Conservation (phyloP, 2,797 vertebrate genomes). For the Centropyge bicolor region DNA sequence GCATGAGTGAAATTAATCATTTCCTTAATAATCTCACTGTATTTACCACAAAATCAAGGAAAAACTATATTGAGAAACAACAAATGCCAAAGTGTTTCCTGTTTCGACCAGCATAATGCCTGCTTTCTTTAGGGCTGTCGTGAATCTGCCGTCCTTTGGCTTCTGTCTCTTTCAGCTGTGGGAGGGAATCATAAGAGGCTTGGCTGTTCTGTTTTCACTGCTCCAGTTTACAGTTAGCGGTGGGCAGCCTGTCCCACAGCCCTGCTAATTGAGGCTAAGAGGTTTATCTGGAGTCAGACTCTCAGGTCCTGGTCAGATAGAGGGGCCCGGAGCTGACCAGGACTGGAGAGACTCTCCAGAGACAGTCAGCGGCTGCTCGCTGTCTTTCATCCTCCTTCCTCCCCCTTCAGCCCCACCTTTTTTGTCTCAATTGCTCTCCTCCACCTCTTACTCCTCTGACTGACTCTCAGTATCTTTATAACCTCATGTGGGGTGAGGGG, state of each 20-base stretch:
- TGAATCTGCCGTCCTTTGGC: conserved; percentile 8
- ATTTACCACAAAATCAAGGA: not conserved
- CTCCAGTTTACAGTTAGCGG: conserved; percentile 40
- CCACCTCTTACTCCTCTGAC: conserved; percentile 14
- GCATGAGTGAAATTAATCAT: not conserved
- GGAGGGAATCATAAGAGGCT: conserved; percentile 45
- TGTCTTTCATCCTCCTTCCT: conserved; percentile 50
- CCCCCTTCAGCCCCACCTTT: not conserved
- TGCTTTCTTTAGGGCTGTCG: not conserved
- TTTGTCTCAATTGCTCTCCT: conserved; percentile 15
- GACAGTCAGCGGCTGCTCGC: conserved; percentile 3
- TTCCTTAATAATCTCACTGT: not conserved
- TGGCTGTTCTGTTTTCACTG: conserved; percentile 43
- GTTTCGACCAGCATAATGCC: not conserved
- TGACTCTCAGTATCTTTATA: conserved; percentile 21
- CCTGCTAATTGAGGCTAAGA: conserved; percentile 74
- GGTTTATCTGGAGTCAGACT: conserved; percentile 75
- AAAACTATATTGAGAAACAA: not conserved
- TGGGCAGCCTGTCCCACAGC: conserved; percentile 30
- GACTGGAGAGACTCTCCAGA: conserved; percentile 53
- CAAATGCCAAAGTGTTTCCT: not conserved
- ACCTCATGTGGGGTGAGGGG: conserved; percentile 5
- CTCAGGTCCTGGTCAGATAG: conserved; percentile 62
- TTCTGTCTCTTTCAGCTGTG: conserved; percentile 19
- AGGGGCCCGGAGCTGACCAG: conserved; percentile 36